Evolutionary conservation across 2,113 vertebrate species (phyloP), one percentile per base, ranked within the genome.

Genomic region (Erpornis zantholeuca): DNA sequence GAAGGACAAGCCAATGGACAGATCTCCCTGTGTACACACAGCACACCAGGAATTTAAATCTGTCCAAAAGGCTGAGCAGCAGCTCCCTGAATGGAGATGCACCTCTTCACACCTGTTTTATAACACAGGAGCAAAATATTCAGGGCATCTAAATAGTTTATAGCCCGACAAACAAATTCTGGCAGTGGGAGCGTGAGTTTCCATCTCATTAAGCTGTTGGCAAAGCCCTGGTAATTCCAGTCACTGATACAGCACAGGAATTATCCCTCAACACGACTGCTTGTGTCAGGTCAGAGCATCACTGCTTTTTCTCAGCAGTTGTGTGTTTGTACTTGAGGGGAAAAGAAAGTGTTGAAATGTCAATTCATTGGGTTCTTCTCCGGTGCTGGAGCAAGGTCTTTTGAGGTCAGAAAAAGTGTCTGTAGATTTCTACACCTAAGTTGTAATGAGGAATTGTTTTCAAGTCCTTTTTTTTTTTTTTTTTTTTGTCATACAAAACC

Each of bases 191-290:
- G 69, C 17, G 0, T 45, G 82, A 96, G 92, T 97, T 97, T 97
- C 96, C 94, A 90, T 96, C 86, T 92, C 90, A 69, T 93, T 95
- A 92, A 97, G 70, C 80, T 95, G 86, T 66, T 96, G 96, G 96
- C 96, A 96, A 86, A 88, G 76, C 88, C 52, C 57, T 94, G 92
- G 96, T 96, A 95, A 97, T 97, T 95, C 96, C 96, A 94, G 88
- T 92, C 92, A 78, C 82, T 88, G 94, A 83, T 93, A 71, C 60
- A 94, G 88, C 12, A 0, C 85, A 88, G 79, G 88, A 90, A n/a
- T 88, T 90, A 86, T 70, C 85, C 71, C 66, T 68, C 5, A 1
- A 72, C 90, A 60, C 2, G 3, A 63, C 86, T 73, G 64, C 54
- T 80, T 49, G 38, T 93, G 93, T 96, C 82, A 81, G 92, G 79